Conservation (phyloP, 2,888 invertebrate genomes). For the Malthinus seriepunctatus region DNA sequence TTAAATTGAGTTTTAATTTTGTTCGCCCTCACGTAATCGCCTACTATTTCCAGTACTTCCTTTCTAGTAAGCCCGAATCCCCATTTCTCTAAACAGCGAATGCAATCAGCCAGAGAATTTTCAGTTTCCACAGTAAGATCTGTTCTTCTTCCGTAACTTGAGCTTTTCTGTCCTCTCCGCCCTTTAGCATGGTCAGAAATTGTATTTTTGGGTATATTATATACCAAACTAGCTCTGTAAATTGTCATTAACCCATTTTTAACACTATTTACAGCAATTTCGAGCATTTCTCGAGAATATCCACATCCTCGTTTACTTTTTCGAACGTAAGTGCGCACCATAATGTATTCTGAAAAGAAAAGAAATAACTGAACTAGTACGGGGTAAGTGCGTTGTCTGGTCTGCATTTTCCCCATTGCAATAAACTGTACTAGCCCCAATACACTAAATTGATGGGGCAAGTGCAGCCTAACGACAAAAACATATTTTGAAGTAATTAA, state of each 20-base stretch:
- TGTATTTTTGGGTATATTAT: conserved; percentile 19
- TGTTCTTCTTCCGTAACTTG: conserved; percentile 21
- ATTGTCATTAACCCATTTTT: conserved; percentile 12
- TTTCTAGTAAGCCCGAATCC: conserved; percentile 44
- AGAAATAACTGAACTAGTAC: neutral
- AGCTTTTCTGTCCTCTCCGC: conserved; percentile 19
- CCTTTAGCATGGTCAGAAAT: conserved; percentile 20
- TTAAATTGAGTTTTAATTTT: conserved; percentile 35
- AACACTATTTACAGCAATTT: neutral
- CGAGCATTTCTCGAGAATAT: neutral
- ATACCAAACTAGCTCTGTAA: conserved; percentile 21
- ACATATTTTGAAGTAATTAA: no score
- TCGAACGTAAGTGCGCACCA: neutral
- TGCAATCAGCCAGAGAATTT: conserved; percentile 31
- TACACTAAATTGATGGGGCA: no score
- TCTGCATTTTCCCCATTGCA: neutral
- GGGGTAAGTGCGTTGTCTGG: neutral
- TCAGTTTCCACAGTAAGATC: neutral
- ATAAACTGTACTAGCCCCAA: no score
- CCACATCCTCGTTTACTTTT: neutral
- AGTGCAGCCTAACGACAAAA: no score
- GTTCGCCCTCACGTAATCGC: conserved; percentile 35
- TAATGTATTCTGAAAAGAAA: neutral
- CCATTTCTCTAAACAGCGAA: conserved; percentile 41
- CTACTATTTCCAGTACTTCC: conserved; percentile 41